phyloP scores from a whole-genome alignment of 2,888 invertebrate genomes.

The Hoplodrina ambigua region DNA sequence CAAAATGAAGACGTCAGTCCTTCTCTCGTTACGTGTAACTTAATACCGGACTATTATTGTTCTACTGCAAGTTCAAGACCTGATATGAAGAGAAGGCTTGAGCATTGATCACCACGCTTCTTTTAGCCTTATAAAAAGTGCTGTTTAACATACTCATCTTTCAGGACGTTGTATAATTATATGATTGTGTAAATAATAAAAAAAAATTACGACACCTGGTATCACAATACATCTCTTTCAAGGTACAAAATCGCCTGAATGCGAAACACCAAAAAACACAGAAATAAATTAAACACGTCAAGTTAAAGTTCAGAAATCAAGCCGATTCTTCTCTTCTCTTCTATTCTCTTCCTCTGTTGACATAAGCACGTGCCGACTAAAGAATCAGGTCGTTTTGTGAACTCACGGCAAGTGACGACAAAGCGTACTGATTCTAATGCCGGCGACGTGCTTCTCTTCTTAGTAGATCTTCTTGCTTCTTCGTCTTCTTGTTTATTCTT shows the following conservation, averaged over 20 bases:
- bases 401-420: slow-evolving; percentile 81
- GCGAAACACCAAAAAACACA: neutral
- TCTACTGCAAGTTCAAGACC: too few species aligned
- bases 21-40: too few species aligned
- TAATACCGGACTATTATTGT: too few species aligned
- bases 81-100: too few species aligned
- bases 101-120: too few species aligned
- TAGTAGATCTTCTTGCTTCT: slow-evolving; percentile 17
- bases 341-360: slow-evolving; percentile 36
- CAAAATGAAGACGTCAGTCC: too few species aligned
- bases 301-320: neutral
- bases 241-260: neutral
- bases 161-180: too few species aligned
- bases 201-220: too few species aligned
- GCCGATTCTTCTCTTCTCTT: slow-evolving; percentile 23
- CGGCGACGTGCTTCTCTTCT: slow-evolving; percentile 60
- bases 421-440: slow-evolving; percentile 85
- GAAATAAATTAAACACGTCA: neutral
- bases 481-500: neutral
- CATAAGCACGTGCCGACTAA: slow-evolving; percentile 68
- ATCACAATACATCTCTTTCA: too few species aligned
- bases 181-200: too few species aligned
- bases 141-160: too few species aligned
- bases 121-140: too few species aligned
- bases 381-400: slow-evolving; percentile 86